Evolutionary conservation across 2,797 vertebrate genomes (phyloP).

Genomic region (Siniperca undulata): DNA sequence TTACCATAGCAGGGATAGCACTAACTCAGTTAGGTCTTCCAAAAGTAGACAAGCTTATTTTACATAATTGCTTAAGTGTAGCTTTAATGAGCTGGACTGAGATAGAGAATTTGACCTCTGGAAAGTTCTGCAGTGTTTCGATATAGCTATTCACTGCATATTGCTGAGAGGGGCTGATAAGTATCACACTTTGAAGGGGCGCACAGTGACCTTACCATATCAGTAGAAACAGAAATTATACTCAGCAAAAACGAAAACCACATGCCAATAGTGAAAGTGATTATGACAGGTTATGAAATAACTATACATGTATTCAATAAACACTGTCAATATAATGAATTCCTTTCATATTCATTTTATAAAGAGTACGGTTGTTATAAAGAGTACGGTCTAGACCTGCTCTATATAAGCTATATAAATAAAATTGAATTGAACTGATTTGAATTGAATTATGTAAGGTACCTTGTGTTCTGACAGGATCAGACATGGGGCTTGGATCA

Average conservation of each 20-base stretch:
- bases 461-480: slow-evolving; percentile 99
- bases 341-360: slow-evolving; percentile 75
- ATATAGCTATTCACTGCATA: slow-evolving; percentile 42
- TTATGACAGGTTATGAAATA: slow-evolving; percentile 1
- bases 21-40: slow-evolving; percentile 77
- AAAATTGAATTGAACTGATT: too few relatives aligned
- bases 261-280: background rate
- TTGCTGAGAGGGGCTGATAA: slow-evolving; percentile 50
- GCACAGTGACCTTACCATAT: slow-evolving; percentile 25
- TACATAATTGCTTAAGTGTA: slow-evolving; percentile 79
- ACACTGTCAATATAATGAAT: background rate
- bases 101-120: slow-evolving; percentile 70
- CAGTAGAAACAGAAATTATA: slow-evolving; percentile 32
- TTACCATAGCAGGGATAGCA: slow-evolving; percentile 81
- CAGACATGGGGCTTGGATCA: slow-evolving; percentile 97
- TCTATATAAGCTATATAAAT: too few relatives aligned
- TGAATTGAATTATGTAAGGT: slow-evolving; percentile 21
- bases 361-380: too few relatives aligned
- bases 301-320: background rate
- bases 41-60: slow-evolving; percentile 80
- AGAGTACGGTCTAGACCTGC: too few relatives aligned
- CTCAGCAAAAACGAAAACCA: slow-evolving; percentile 20
- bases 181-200: slow-evolving; percentile 35
- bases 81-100: slow-evolving; percentile 73
- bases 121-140: slow-evolving; percentile 56